Conservation (phyloP, 1,140 invertebrate species). For the Monochamus saltuarius region DNA sequence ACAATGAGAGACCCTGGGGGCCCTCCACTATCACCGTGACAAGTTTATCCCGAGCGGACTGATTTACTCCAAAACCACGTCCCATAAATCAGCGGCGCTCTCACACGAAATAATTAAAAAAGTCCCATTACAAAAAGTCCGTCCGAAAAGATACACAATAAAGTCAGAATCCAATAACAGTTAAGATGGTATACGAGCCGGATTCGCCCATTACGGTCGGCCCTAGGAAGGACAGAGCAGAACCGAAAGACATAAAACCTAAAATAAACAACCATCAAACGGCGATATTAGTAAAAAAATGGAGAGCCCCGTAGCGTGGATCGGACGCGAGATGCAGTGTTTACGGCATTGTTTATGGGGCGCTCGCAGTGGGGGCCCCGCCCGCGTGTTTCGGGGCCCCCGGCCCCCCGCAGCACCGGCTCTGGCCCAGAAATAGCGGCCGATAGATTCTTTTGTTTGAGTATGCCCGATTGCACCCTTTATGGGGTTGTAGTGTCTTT, state of each 20-base stretch:
- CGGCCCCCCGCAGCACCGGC: neutral
- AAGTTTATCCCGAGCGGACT: too few relatives aligned
- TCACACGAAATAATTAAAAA: conserved; percentile 14
- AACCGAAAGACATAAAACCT: conserved; percentile 13
- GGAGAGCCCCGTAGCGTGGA: neutral
- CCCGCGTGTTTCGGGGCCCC: neutral
- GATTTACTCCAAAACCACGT: too few relatives aligned
- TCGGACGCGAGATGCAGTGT: conserved; percentile 2
- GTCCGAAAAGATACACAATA: neutral
- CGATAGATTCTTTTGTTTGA: too few relatives aligned
- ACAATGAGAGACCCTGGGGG: too few relatives aligned
- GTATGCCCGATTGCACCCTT: too few relatives aligned
- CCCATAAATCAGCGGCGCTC: too few relatives aligned
- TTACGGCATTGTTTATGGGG: conserved; percentile 13
- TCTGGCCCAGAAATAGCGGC: too few relatives aligned
- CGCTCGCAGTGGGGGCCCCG: neutral
- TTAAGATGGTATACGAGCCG: conserved; percentile 10
- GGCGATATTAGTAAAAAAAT: conserved; percentile 8
- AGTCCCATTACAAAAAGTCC: conserved; percentile 4
- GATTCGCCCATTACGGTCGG: conserved; percentile 10
- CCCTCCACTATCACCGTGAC: too few relatives aligned
- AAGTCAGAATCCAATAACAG: conserved; percentile 13
- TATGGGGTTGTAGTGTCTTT: too few relatives aligned
- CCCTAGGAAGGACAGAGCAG: conserved; percentile 3
- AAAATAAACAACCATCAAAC: conserved; percentile 16